A percentile compares a stretch with the other conserved stretches of the same genome.
Evolutionary conservation across 2,888 invertebrate genomes (phyloP).

Genomic region (Thereva nobilitata): DNA sequence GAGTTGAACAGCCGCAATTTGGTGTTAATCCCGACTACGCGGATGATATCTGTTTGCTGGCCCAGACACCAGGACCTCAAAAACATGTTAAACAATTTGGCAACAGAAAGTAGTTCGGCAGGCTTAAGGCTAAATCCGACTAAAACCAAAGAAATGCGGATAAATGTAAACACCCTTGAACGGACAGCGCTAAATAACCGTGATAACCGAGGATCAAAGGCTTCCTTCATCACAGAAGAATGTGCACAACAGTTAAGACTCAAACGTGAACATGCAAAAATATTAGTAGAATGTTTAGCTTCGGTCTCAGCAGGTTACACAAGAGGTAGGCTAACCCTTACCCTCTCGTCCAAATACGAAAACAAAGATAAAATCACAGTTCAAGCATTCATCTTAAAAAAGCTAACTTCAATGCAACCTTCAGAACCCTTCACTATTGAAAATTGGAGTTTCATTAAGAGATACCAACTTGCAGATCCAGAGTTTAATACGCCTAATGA

Average conservation of each 20-base stretch:
- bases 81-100: no score
- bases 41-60: no score
- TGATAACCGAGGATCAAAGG: slow-evolving; percentile 14
- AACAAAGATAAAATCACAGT: neutral
- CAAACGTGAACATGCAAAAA: slow-evolving; percentile 1
- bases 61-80: no score
- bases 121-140: no score
- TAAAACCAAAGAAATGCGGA: no score
- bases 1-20: no score
- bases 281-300: neutral
- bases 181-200: no score
- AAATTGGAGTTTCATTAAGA: neutral
- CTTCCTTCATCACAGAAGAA: slow-evolving; percentile 1
- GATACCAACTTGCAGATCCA: neutral
- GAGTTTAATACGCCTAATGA: neutral
- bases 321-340: neutral
- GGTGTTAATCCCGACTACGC: no score
- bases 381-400: neutral
- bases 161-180: no score
- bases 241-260: slow-evolving; percentile 2
- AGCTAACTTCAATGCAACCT: neutral
- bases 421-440: neutral
- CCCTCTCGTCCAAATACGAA: neutral
- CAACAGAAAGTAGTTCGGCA: no score
- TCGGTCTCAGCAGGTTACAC: neutral